Evolutionary conservation across 2,113 vertebrate genomes (phyloP).

Genomic region (Gnathonemus echidnorhynchus): DNA sequence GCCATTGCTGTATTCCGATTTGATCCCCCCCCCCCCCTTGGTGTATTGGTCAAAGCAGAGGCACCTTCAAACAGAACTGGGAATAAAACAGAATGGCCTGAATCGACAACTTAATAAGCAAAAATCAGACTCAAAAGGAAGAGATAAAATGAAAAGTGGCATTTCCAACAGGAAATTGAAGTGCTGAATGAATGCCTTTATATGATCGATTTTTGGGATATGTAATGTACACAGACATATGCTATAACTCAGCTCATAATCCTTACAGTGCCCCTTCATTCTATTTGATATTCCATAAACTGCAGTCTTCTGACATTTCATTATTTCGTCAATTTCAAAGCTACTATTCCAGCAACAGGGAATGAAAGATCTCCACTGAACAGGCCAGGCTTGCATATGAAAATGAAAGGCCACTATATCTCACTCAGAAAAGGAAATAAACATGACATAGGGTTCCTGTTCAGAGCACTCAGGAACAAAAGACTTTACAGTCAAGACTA

Average conservation of each 20-base stretch:
- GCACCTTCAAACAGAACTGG: constrained; percentile 22
- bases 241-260: constrained; percentile 36
- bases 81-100: constrained; percentile 25
- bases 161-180: constrained; percentile 7
- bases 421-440: constrained; percentile 21
- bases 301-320: constrained; percentile 31
- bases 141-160: constrained; percentile 9
- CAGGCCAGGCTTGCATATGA: constrained; percentile 11
- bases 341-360: constrained; percentile 20
- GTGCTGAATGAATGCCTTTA: constrained; percentile 30
- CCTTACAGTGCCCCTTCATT: constrained; percentile 28
- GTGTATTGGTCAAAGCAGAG: constrained; percentile 10
- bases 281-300: constrained; percentile 31
- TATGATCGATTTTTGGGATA: constrained; percentile 18
- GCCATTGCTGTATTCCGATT: neutral
- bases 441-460: constrained; percentile 10
- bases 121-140: constrained; percentile 30
- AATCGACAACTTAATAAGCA: constrained; percentile 27
- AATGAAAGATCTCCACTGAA: constrained; percentile 19
- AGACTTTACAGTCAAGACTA: constrained; percentile 5
- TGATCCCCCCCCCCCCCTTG: neutral
- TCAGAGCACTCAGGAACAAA: constrained; percentile 9
- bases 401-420: constrained; percentile 19
- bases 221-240: constrained; percentile 35
- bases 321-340: constrained; percentile 28